Conservation (phyloP, 2,113 vertebrate genomes). For the Dendrocopos noguchii region DNA sequence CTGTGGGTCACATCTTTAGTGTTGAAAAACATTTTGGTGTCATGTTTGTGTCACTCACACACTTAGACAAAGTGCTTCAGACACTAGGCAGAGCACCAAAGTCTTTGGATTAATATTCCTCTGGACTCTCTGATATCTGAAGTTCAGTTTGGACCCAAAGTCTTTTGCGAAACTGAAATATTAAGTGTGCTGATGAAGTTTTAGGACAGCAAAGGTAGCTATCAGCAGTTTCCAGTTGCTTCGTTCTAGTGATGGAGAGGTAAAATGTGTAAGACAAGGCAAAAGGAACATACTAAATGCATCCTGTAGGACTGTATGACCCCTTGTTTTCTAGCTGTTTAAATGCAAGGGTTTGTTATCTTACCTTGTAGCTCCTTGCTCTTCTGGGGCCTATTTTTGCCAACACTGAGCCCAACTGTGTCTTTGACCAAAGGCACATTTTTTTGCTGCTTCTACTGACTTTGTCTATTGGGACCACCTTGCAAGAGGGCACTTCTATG, state of each 20-base stretch:
- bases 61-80: slow-evolving; percentile 36
- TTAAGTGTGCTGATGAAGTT: slow-evolving; percentile 14
- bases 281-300: background rate
- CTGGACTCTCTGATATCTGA: slow-evolving; percentile 48
- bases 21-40: slow-evolving; percentile 37
- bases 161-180: background rate
- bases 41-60: slow-evolving; percentile 16
- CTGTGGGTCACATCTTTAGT: slow-evolving; percentile 10
- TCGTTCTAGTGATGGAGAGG: background rate
- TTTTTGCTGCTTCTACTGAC: background rate
- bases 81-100: slow-evolving; percentile 48
- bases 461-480: background rate
- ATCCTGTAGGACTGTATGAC: background rate
- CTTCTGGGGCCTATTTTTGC: background rate
- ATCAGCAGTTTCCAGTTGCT: slow-evolving; percentile 3
- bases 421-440: background rate
- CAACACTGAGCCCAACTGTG: background rate
- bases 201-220: slow-evolving; percentile 1
- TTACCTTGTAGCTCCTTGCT: background rate
- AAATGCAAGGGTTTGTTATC: background rate
- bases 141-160: background rate
- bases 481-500: background rate
- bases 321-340: background rate
- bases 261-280: background rate
- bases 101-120: slow-evolving; percentile 48